Evolutionary conservation across 92 coral and sea anemone genomes (phyloP).

Genomic region (Pocillopora meandrina): DNA sequence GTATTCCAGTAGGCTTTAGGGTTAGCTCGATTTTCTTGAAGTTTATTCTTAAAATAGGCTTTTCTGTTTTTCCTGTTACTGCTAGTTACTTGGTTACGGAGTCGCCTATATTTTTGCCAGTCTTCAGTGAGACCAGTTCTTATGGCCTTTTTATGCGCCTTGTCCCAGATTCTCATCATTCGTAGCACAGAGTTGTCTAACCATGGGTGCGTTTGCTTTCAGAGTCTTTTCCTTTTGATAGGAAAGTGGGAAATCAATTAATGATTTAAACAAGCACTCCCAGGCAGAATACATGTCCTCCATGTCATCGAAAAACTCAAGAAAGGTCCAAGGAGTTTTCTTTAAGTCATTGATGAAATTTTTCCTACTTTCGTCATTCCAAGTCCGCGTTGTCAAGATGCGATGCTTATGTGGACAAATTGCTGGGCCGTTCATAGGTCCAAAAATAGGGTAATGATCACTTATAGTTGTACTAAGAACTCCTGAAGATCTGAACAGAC

Average conservation of each 20-base stretch:
- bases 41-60: slow-evolving; percentile 27
- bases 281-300: slow-evolving; percentile 48
- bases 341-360: slow-evolving; percentile 35
- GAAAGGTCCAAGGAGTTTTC: slow-evolving; percentile 41
- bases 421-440: slow-evolving; percentile 39
- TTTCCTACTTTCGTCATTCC: slow-evolving; percentile 26
- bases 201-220: slow-evolving; percentile 50
- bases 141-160: not conserved
- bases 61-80: slow-evolving; percentile 19
- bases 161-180: slow-evolving; percentile 1
- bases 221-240: slow-evolving; percentile 37
- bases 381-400: slow-evolving; percentile 31
- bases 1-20: slow-evolving; percentile 49
- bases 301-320: slow-evolving; percentile 33
- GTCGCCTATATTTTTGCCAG: not conserved
- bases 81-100: no score
- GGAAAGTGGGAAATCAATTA: slow-evolving; percentile 53
- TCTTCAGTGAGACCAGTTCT: not conserved
- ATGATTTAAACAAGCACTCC: slow-evolving; percentile 36
- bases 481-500: slow-evolving; percentile 8
- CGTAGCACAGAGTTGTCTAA: slow-evolving; percentile 37
- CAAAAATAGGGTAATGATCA: slow-evolving; percentile 32
- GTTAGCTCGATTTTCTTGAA: slow-evolving; percentile 44
- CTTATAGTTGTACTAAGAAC: slow-evolving; percentile 18
- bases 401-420: slow-evolving; percentile 37